These are phyloP conservation scores for Falco berigora DNA, from an alignment of 2,797 vertebrate genomes.

Conservation along the genomic window DNA sequence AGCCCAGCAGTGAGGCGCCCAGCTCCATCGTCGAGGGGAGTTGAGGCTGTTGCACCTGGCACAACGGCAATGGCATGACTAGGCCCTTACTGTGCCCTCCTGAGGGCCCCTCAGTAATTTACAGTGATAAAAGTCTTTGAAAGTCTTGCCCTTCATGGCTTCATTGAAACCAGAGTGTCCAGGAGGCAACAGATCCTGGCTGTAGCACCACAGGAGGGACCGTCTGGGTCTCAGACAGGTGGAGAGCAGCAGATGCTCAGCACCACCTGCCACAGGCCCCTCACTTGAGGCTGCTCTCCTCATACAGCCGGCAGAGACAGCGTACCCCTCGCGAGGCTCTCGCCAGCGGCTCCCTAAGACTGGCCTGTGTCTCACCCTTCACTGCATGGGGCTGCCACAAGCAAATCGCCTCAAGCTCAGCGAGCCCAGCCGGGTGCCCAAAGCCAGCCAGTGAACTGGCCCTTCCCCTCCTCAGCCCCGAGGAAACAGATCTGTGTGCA, in stretches of 20 bases:
- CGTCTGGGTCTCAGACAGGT: neutral
- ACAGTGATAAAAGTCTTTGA: neutral
- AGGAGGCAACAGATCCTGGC: neutral
- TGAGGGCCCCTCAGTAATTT: neutral
- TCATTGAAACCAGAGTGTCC: neutral
- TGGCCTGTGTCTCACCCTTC: rapidly evolving
- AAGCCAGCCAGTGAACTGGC: neutral
- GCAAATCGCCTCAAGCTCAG: neutral
- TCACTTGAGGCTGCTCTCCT: neutral
- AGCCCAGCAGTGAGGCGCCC: neutral
- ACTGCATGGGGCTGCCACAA: neutral
- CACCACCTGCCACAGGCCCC: neutral
- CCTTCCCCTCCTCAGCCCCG: neutral
- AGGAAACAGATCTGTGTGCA: neutral
- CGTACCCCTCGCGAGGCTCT: neutral
- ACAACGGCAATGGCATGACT: neutral
- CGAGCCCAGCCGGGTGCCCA: too few relatives aligned
- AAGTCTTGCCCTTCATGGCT: neutral
- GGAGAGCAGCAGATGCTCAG: neutral
- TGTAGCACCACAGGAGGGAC: neutral
- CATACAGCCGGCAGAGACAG: neutral
- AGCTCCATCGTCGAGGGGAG: too few relatives aligned
- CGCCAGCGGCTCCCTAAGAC: neutral
- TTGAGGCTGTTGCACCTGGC: neutral
- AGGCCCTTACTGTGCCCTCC: neutral